A percentile compares a stretch with the other conserved stretches of the same genome.
These are phyloP conservation scores for Hozukius guyotensis DNA, from an alignment of 2,797 vertebrate species.

Conservation along the genomic window DNA sequence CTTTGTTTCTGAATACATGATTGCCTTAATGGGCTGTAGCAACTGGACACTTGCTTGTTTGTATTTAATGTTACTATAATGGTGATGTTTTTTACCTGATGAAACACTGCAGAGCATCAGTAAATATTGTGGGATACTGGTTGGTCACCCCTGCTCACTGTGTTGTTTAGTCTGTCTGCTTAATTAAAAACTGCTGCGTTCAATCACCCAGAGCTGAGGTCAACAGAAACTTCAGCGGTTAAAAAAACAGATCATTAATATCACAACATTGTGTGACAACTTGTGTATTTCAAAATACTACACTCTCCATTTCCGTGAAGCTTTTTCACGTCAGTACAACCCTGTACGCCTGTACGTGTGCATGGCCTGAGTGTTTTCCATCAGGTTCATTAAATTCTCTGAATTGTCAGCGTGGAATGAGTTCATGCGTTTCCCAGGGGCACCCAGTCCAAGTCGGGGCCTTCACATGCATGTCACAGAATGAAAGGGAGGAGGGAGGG, in stretches of 20 bases:
- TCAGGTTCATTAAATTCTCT: constrained; percentile 32
- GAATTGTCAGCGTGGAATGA: constrained; percentile 23
- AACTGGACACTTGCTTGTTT: neutral
- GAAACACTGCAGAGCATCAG: neutral
- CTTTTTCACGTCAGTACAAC: neutral
- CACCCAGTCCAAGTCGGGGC: neutral
- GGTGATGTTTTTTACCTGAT: neutral
- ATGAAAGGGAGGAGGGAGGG: neutral
- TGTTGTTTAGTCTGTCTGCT: neutral
- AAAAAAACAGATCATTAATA: neutral
- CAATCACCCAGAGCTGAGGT: too few relatives aligned
- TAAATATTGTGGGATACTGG: neutral
- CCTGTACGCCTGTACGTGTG: neutral
- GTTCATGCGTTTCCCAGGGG: constrained; percentile 38
- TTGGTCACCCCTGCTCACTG: neutral
- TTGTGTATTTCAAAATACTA: neutral
- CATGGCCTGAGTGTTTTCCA: constrained; percentile 11
- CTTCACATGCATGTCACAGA: constrained; percentile 9
- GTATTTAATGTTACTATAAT: neutral
- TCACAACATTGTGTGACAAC: neutral
- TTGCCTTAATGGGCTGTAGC: too few relatives aligned
- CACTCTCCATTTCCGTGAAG: neutral
- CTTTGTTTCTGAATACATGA: too few relatives aligned
- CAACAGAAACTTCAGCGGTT: neutral
- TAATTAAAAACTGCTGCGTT: neutral